phyloP scores from a whole-genome alignment of 2,888 invertebrate genomes.

The Alsophila aescularia region DNA sequence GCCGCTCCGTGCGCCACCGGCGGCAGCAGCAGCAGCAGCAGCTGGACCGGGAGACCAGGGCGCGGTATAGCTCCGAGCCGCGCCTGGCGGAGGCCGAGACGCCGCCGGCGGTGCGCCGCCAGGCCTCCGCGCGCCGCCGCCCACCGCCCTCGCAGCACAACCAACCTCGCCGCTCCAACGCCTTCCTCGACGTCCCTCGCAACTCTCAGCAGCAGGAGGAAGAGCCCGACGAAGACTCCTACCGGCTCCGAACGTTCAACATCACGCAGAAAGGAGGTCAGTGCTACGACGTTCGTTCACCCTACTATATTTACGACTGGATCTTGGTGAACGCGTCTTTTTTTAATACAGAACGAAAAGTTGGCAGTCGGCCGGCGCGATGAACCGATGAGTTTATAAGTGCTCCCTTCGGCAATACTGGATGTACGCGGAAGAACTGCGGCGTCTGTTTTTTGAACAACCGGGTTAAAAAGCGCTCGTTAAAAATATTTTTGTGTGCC shows the following conservation, averaged over 20 bases:
- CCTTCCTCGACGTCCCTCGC: slow-evolving; percentile 88
- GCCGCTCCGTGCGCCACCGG: slow-evolving; percentile 82
- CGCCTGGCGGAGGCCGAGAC: slow-evolving; percentile 87
- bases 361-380: slow-evolving; percentile 68
- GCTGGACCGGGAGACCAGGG: slow-evolving; percentile 80
- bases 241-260: slow-evolving; percentile 96
- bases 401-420: slow-evolving; percentile 42
- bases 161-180: slow-evolving; percentile 87
- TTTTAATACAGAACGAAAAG: slow-evolving; percentile 61
- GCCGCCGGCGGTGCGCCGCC: slow-evolving; percentile 86
- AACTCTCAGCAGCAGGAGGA: slow-evolving; percentile 73
- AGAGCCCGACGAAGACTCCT: slow-evolving; percentile 93
- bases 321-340: slow-evolving; percentile 60
- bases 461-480: slow-evolving; percentile 61
- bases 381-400: slow-evolving; percentile 46
- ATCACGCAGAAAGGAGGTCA: slow-evolving; percentile 94
- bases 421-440: slow-evolving; percentile 33
- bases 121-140: slow-evolving; percentile 85
- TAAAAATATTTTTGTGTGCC: slow-evolving; percentile 58
- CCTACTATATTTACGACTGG: slow-evolving; percentile 67
- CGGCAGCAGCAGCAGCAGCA: slow-evolving; percentile 77
- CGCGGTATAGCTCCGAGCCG: slow-evolving; percentile 88
- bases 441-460: slow-evolving; percentile 44
- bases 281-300: slow-evolving; percentile 76
- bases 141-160: slow-evolving; percentile 75